Evolutionary conservation across 2,113 vertebrate genomes (phyloP).

Genomic region (Malurus elegans): DNA sequence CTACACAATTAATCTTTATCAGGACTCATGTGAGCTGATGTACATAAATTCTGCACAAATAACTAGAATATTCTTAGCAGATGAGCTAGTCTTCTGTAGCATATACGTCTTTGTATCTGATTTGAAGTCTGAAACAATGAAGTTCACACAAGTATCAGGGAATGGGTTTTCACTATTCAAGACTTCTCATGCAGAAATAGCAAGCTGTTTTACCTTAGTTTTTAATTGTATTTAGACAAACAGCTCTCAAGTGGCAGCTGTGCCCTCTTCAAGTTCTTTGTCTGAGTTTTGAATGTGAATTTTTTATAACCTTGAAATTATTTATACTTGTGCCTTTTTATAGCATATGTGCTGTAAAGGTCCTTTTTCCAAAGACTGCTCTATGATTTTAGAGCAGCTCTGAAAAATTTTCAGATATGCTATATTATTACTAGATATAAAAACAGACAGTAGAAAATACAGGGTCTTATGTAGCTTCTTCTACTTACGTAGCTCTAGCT

Average conservation of each 20-base stretch:
- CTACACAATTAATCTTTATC: neutral
- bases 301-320: neutral
- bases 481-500: neutral
- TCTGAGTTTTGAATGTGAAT: neutral
- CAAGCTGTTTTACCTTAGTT: neutral
- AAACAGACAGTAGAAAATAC: neutral
- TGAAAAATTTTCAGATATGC: neutral
- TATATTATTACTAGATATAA: neutral
- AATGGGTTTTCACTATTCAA: neutral
- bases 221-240: neutral
- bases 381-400: neutral
- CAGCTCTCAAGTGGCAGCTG: neutral
- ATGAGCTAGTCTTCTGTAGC: neutral
- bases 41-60: neutral
- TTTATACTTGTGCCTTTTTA: neutral
- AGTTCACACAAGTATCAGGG: neutral
- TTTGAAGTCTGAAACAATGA: neutral
- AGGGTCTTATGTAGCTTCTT: neutral
- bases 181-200: neutral
- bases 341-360: neutral
- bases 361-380: neutral
- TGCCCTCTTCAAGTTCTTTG: neutral
- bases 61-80: neutral
- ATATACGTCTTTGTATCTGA: neutral
- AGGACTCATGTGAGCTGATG: neutral